Percentiles rank a stretch among this genome's conserved stretches.
These are phyloP conservation scores for Apteryx owenii DNA, from an alignment of 2,113 vertebrate species.

Conservation along the genomic window DNA sequence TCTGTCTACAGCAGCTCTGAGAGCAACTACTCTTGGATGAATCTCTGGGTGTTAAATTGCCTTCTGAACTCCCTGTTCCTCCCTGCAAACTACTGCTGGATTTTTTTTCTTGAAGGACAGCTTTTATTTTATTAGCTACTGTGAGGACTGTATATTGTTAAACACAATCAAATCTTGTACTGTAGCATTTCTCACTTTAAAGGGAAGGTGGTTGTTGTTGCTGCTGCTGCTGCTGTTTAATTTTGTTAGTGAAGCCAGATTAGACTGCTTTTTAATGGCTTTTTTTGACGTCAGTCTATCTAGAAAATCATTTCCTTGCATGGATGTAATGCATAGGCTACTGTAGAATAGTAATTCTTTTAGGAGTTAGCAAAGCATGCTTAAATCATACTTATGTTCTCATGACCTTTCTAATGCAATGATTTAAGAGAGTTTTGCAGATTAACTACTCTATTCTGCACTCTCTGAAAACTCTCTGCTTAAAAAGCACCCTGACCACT, in stretches of 20 bases:
- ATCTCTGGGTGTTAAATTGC: neutral
- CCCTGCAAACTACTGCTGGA: neutral
- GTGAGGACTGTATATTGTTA: neutral
- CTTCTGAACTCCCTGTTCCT: neutral
- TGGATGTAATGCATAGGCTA: neutral
- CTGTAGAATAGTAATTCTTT: conserved; percentile 16
- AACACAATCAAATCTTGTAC: neutral
- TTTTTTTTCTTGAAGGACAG: neutral
- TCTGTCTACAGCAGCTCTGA: neutral
- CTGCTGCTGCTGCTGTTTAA: neutral
- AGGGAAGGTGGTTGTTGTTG: neutral
- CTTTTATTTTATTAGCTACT: neutral
- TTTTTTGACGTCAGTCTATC: neutral
- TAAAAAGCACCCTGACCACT: conserved; percentile 16
- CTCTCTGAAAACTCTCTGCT: neutral
- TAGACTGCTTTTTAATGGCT: neutral
- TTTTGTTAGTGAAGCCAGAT: neutral
- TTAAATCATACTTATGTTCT: conserved; percentile 64
- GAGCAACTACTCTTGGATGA: neutral
- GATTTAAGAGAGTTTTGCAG: conserved; percentile 55
- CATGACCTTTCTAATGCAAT: conserved; percentile 58
- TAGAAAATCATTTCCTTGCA: conserved; percentile 21
- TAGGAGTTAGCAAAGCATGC: conserved; percentile 35
- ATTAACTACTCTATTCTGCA: conserved; percentile 42
- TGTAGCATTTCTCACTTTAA: neutral